Base-by-base conservation (phyloP, 1,140 invertebrate genomes). In the Pissodes strobi region DNA sequence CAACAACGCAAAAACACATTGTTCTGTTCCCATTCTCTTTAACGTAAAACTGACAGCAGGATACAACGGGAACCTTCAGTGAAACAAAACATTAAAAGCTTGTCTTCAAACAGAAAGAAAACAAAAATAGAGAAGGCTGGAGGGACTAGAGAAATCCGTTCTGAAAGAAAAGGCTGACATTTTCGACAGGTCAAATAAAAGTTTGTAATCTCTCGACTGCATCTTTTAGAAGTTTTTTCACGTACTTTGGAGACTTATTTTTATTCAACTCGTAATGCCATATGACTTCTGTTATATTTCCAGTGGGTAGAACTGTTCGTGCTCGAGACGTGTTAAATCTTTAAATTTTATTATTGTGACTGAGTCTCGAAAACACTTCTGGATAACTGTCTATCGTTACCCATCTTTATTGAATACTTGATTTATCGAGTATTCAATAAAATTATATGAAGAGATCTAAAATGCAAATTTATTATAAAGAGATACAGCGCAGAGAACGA, bases 171-270 rank as follows among this genome's bases (percentile, higher is more conserved):
- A 46, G 52, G 4, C 15, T 13, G 57, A 59, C 43, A 49, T 48
- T 59, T 59, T 59, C 57, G 57, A 59, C 57, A 34, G 57, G 57
- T 49, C 43, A 37, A 59, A 59, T 49, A 59, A 59, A 59, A 59
- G 57, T 59, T 59, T 59, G 43, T 59, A 59, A 59, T 59, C 57
- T 59, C n/a, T 17, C 45, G 22, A n/a, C 27, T 59, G 43, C 43
- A 34, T 46, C 43, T 49, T 48, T 59, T 49, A 9, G 27, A 17
- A 59, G 57, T 59, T 59, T 37, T 48, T 59, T 39, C 57, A 59
- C 57, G 57, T 59, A 48, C 25, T 12, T 49, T 18, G 8, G 2
- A 19, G 25, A 59, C 41, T 59, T 59, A 59, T 59, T 58, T 59
- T 22, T 48, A 59, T 59, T 46, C 57, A 48, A 34, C 10, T 22